Conservation (phyloP, 2,113 vertebrate species). For the Rhynchomys soricoides region DNA sequence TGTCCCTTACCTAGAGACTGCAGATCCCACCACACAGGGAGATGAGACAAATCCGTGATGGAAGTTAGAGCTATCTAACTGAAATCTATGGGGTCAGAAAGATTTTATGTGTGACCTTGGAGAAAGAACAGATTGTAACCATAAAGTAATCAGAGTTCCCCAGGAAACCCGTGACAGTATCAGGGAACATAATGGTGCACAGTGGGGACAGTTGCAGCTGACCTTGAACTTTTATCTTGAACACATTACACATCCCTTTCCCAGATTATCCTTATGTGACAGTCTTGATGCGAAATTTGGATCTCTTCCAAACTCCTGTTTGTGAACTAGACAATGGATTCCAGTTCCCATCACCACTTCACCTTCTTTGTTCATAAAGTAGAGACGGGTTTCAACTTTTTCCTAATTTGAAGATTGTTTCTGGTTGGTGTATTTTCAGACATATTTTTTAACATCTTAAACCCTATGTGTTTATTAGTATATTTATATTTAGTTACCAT, state of each 20-base stretch:
- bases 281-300: conserved; percentile 18
- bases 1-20: background rate
- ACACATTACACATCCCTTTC: background rate
- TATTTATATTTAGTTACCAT: background rate
- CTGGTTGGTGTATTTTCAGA: background rate
- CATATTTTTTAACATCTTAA: background rate
- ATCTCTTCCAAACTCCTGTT: conserved; percentile 13
- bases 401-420: conserved; percentile 1
- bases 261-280: background rate
- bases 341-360: background rate
- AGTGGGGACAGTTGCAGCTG: background rate
- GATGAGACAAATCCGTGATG: background rate
- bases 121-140: conserved; percentile 25
- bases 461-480: background rate
- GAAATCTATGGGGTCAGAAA: conserved; percentile 1
- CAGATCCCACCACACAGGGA: background rate
- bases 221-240: background rate
- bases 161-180: background rate
- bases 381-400: background rate
- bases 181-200: background rate
- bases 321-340: background rate
- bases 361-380: background rate
- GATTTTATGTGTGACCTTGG: background rate
- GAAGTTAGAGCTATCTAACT: conserved; percentile 22
- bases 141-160: conserved; percentile 15